Percentiles rank a stretch among this genome's conserved stretches.
Evolutionary conservation across 2,113 vertebrate species (phyloP).

Genomic region (Hippocampus guttulatus): DNA sequence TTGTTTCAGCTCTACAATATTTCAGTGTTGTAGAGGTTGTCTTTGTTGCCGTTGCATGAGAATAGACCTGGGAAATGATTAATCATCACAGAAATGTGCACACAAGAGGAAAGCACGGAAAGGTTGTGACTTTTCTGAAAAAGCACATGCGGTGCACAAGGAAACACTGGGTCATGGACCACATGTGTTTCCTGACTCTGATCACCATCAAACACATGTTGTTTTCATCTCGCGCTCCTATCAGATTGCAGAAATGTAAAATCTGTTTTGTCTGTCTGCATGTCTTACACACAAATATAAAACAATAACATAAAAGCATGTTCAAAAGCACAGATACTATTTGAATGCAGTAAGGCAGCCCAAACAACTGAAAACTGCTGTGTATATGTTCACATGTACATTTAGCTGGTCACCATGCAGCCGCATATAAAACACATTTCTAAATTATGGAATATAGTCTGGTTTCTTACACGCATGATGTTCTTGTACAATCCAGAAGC

Average conservation of each 20-base stretch:
- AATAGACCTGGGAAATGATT: constrained; percentile 3
- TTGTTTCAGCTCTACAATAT: background rate
- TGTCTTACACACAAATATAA: background rate
- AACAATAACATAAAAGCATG: background rate
- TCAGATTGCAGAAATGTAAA: background rate
- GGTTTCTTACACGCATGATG: background rate
- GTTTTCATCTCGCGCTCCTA: background rate
- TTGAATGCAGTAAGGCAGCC: background rate
- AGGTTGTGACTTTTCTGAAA: constrained; percentile 3
- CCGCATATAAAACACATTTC: background rate
- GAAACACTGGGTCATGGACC: constrained; percentile 10
- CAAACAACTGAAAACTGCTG: background rate
- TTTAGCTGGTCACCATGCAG: background rate
- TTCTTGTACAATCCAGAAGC: background rate
- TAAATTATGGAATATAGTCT: background rate
- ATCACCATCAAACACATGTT: constrained; percentile 1
- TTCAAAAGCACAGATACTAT: background rate
- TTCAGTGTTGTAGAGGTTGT: background rate
- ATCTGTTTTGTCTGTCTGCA: background rate
- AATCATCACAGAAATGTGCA: background rate
- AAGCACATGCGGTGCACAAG: background rate
- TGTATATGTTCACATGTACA: background rate
- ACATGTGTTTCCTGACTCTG: constrained; percentile 25
- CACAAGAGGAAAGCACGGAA: background rate
- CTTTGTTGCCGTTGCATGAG: background rate